phyloP scores from a whole-genome alignment of 1,140 invertebrate species.

The Neodiprion fabricii region DNA sequence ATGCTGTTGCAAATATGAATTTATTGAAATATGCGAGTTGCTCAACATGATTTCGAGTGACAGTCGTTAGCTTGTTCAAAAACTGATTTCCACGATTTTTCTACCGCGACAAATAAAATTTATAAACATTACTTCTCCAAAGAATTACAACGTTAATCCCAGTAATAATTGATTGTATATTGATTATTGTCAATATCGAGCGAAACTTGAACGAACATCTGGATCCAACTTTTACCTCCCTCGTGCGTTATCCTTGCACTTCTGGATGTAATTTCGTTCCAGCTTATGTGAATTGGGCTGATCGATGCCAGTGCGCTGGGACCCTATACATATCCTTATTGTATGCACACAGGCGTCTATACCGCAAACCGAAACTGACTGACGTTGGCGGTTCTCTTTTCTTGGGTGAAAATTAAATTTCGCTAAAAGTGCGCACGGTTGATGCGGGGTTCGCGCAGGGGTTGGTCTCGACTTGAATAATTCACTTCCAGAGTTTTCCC shows the following conservation, averaged over 20 bases:
- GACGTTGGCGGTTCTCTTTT: neutral
- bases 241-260: neutral
- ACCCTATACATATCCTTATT: too few species aligned
- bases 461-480: neutral
- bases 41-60: too few species aligned
- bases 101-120: too few species aligned
- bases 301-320: neutral
- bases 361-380: slow-evolving; percentile 2
- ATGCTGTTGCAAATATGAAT: too few species aligned
- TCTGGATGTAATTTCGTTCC: neutral
- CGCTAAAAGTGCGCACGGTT: neutral
- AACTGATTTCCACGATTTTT: too few species aligned
- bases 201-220: neutral
- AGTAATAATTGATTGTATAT: too few species aligned
- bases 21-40: too few species aligned
- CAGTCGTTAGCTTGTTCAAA: too few species aligned
- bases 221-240: neutral
- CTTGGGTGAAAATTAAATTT: neutral
- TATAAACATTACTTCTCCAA: too few species aligned
- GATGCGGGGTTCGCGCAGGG: too few species aligned
- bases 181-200: too few species aligned
- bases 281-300: neutral
- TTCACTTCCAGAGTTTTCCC: neutral
- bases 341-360: neutral
- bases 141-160: too few species aligned